These are phyloP conservation scores for Paraescarpia echinospica DNA, from an alignment of 1,140 invertebrate genomes.

Conservation along the genomic window DNA sequence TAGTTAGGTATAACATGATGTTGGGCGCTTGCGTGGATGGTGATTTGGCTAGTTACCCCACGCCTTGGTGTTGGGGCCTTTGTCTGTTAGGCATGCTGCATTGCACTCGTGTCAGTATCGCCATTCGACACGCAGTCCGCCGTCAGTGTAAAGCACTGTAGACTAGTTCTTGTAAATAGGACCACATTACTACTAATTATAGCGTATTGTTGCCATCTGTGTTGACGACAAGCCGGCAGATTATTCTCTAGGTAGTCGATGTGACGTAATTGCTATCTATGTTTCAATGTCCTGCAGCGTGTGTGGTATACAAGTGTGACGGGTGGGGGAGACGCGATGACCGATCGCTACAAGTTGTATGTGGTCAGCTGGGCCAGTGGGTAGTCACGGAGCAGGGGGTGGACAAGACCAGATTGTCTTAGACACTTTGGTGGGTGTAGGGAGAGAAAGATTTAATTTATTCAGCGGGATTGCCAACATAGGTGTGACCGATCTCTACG, in stretches of 20 bases:
- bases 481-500: background rate
- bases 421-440: no score
- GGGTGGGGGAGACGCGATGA: background rate
- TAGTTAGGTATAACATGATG: background rate
- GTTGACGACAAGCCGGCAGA: background rate
- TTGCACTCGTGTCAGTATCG: background rate
- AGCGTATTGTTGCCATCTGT: background rate
- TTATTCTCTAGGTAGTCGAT: constrained; percentile 5
- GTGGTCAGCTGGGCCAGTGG: background rate
- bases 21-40: background rate
- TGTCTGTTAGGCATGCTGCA: background rate
- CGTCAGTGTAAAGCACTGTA: background rate
- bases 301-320: background rate
- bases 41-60: background rate
- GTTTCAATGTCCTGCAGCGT: background rate
- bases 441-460: constrained; percentile 2
- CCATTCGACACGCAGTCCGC: background rate
- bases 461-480: background rate
- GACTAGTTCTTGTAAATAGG: background rate
- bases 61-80: background rate
- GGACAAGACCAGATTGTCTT: background rate
- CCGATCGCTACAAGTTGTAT: background rate
- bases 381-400: background rate
- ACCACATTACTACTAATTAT: background rate
- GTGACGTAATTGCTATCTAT: background rate